These are phyloP conservation scores for Percopsis omiscomaycus DNA, from an alignment of 2,797 vertebrate species.

Conservation along the genomic window DNA sequence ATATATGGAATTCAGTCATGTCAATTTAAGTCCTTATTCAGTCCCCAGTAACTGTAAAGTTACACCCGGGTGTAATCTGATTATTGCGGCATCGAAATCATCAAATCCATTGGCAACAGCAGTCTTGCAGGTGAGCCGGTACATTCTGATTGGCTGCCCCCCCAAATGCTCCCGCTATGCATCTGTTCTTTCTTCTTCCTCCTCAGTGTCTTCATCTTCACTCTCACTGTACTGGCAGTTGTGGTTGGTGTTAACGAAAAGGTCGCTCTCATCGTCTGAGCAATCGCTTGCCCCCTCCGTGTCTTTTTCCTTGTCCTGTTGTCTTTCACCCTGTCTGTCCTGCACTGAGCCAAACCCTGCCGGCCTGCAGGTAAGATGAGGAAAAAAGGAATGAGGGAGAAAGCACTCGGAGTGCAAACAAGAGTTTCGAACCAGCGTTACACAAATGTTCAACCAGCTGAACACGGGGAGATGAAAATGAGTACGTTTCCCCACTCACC, in stretches of 20 bases:
- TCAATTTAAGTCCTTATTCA: no score
- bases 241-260: constrained; percentile 92
- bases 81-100: neutral
- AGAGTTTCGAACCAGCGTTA: no score
- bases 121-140: neutral
- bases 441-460: no score
- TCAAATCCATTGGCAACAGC: constrained; percentile 16
- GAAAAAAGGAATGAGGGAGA: neutral
- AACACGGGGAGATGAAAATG: neutral
- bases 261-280: constrained; percentile 84
- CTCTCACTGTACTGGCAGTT: constrained; percentile 84
- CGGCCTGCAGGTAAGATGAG: constrained; percentile 72
- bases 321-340: constrained; percentile 25
- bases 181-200: constrained; percentile 42
- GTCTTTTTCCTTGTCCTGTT: constrained; percentile 29
- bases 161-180: constrained; percentile 18
- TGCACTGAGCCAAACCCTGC: constrained; percentile 68
- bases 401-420: neutral
- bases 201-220: constrained; percentile 64
- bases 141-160: constrained; percentile 2
- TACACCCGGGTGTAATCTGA: no score
- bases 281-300: constrained; percentile 64
- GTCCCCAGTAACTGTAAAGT: no score
- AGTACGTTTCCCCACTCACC: constrained; percentile 68
- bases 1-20: no score